Conservation (phyloP, 2,888 invertebrate genomes). For the Nemoura dubitans region DNA sequence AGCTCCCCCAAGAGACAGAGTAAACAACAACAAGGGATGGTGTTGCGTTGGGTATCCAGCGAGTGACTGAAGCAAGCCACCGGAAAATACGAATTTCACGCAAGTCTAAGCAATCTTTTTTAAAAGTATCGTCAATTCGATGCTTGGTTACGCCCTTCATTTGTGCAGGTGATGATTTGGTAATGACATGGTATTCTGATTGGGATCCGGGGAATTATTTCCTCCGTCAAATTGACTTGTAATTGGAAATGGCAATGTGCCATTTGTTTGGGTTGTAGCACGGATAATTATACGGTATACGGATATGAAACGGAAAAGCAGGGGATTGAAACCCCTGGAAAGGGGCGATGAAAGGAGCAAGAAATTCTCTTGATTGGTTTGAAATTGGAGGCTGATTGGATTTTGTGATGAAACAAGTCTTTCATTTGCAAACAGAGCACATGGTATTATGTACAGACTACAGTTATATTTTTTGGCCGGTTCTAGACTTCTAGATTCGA, state of each 20-base stretch:
- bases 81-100: neutral
- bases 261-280: neutral
- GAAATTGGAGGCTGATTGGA: too few species aligned
- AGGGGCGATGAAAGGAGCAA: too few species aligned
- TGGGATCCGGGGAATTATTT: neutral
- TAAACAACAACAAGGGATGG: neutral
- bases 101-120: neutral
- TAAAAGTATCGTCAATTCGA: neutral
- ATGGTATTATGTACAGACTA: too few species aligned
- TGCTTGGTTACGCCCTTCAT: neutral
- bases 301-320: too few species aligned
- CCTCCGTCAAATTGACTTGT: neutral
- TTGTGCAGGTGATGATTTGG: neutral
- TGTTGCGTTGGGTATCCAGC: neutral
- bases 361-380: too few species aligned
- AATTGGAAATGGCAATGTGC: neutral
- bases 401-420: too few species aligned
- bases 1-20: neutral
- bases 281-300: too few species aligned
- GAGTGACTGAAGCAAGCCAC: neutral
- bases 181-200: neutral
- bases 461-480: too few species aligned
- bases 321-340: too few species aligned
- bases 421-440: too few species aligned
- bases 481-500: too few species aligned